Conservation (phyloP, 1,140 invertebrate species). For the Drosophila fuyamai region DNA sequence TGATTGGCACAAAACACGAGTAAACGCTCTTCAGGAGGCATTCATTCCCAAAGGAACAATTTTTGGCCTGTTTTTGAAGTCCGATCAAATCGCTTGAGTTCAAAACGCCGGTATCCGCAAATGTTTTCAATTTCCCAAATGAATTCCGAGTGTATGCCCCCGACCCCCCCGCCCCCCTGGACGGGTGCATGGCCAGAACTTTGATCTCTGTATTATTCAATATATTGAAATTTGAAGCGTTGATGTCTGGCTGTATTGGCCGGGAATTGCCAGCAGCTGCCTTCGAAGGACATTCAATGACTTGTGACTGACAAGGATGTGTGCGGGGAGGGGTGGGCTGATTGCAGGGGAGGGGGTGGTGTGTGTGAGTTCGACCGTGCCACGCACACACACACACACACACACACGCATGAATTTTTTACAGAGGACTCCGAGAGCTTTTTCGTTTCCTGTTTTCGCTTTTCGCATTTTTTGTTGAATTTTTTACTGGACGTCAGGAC, state of each 20-base stretch:
- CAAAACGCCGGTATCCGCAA: constrained; percentile 18
- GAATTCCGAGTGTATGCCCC: constrained; percentile 14
- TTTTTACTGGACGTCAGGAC: constrained; percentile 79
- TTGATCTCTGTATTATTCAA: constrained; percentile 63
- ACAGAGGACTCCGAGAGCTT: constrained; percentile 55
- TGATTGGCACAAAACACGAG: constrained; percentile 3
- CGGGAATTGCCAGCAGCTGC: constrained; percentile 71
- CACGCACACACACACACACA: constrained; percentile 37
- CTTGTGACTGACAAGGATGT: constrained; percentile 53
- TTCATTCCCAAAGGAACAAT: constrained; percentile 16
- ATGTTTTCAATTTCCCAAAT: constrained; percentile 51
- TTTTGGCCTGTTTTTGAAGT: constrained; percentile 24
- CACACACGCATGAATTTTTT: constrained; percentile 71
- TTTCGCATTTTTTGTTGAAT: constrained; percentile 61
- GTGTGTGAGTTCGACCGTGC: constrained; percentile 56
- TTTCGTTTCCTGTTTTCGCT: constrained; percentile 62
- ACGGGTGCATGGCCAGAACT: constrained; percentile 35
- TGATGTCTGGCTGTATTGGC: constrained; percentile 44
- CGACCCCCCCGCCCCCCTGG: no score
- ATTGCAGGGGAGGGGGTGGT: not conserved
- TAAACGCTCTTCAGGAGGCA: not conserved
- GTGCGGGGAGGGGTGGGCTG: not conserved
- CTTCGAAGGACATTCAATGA: constrained; percentile 55
- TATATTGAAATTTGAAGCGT: constrained; percentile 62
- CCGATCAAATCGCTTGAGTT: constrained; percentile 23